Base-by-base conservation (phyloP, 2,797 vertebrate species). In the Channa striata region DNA sequence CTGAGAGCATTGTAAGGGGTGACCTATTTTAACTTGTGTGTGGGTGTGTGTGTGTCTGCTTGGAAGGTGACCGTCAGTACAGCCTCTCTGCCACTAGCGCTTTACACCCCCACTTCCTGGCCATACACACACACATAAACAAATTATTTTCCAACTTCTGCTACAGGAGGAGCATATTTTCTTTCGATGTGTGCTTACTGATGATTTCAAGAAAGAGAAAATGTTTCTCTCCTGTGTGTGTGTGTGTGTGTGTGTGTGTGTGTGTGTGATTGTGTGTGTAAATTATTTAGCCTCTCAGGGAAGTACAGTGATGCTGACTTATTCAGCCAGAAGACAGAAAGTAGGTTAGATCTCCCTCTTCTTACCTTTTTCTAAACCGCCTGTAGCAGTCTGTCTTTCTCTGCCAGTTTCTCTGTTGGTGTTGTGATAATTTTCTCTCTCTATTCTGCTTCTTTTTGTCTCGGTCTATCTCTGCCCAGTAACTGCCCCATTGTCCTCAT, bases 281-380 rank as follows among this genome's bases (percentile, higher is more conserved):
- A 93, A 93, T 93, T 80, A 93, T 93, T 93, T 81, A 93, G 81
- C 64, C 61, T 77, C 63, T 74, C 68, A 77, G 74, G 72, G 83
- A 85, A 86, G 79, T 85, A 81, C 82, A 84, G 72, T 64, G 39
- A 76, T 77, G 81, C 81, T 82, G 78, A 87, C 89, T 92, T 87
- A 86, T 87, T 91, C 86, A 91, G 83, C 77, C 86, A 84, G 81
- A 66, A 90, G 86, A 83, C 50, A 44, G 82, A 93, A 92, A 91
- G 78, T 93, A 88, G 91, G 91, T 91, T 93, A 90, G 82, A 78
- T 47, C 40, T 50, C 59, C 57, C 11, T 68, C 37, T 48, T 14
- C 68, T 30, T 68, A 47, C 34, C 72, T 64, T 21, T 64, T 21
- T 36, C 58, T 68, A 12, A 57, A 39, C 72, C 59, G 17, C 61